Percentiles rank a stretch among this genome's conserved stretches.
Conservation (phyloP, 2,888 invertebrate species). For the Ceraclea dissimilis region DNA sequence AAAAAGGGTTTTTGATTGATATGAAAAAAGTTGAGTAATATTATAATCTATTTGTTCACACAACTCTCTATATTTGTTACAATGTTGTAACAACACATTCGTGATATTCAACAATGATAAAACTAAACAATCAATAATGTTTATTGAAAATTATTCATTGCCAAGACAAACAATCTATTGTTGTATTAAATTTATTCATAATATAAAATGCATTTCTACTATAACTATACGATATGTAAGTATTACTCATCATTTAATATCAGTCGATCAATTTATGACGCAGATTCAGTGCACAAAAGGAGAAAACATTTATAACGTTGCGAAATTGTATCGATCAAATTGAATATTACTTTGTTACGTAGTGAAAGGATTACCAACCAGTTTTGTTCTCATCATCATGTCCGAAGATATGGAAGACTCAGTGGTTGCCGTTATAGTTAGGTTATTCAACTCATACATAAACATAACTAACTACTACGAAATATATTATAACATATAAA, state of each 20-base stretch:
- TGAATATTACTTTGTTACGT: background rate
- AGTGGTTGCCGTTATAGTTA: background rate
- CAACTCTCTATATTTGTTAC: too few species aligned
- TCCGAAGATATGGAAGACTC: background rate
- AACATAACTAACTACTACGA: background rate
- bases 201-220: background rate
- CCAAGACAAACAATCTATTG: too few species aligned
- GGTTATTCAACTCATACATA: slow-evolving; percentile 1
- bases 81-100: too few species aligned
- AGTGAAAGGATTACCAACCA: background rate
- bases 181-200: background rate
- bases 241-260: background rate
- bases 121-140: background rate
- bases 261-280: background rate
- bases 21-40: too few species aligned
- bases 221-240: background rate
- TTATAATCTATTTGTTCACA: too few species aligned
- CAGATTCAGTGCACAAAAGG: background rate
- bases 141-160: background rate
- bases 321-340: background rate
- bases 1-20: too few species aligned
- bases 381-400: background rate
- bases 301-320: background rate
- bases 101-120: too few species aligned
- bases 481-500: background rate